Evolutionary conservation across 92 coral and sea anemone genomes (phyloP), one percentile per base, ranked within the genome.

Genomic region (Zoanthus sansibaricus): DNA sequence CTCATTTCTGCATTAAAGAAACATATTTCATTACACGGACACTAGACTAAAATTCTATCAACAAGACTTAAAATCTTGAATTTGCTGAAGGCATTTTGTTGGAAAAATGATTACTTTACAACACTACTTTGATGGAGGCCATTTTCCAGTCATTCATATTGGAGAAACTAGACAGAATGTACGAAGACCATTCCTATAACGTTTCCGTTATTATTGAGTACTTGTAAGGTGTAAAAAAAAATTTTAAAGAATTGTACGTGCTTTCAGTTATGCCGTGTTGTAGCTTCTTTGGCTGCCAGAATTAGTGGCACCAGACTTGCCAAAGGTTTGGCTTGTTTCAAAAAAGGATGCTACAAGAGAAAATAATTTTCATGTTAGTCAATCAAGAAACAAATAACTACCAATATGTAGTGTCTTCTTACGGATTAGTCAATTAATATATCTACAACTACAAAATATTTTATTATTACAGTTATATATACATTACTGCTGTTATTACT

Each of bases 241-340:
- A 21, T 76, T 76, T 21, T 45, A 52, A 33, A 76, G 16, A 76
- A 74, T 10, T 62, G 51, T 31, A 49, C 16, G 16, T 32, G 10
- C 78, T 72, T 64, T 87, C 75, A 91, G n/a, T 82, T 87, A 70
- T 93, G 94, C 74, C 98, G 91, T 70, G 98, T 90, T 2, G 98
- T 95, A 73, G 99, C 99, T 82, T 97, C 99, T 77, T 95, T 97
- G 11, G 99, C 98, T 16, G 99, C 99, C 70, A 97, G 92, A 78
- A 97, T 97, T 33, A 97, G 94, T 16, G 99, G 99, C 13, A 97
- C 99, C 88, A 97, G 90, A 71, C 99, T 97, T 64, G 99, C 99
- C 84, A 97, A 87, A 9, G 99, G 99, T 89, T 97, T 97, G 75
- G 99, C 99, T 86, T 97, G 98, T 88, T 95, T 97, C 85, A 97